Evolutionary conservation across 2,888 invertebrate species (phyloP).

Genomic region (Phortica okadai): DNA sequence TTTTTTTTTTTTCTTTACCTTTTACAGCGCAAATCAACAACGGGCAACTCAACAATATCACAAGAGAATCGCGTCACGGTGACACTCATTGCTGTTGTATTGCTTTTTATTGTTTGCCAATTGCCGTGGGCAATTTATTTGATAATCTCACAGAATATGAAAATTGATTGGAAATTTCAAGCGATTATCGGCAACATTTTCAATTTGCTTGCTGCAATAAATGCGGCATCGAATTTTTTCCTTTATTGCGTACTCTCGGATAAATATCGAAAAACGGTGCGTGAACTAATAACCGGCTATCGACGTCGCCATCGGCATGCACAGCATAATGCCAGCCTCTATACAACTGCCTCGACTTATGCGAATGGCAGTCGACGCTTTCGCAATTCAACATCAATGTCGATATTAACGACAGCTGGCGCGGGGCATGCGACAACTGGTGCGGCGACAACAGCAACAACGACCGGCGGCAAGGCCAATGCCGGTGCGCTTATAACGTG

Average conservation of each 20-base stretch:
- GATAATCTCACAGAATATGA: slow-evolving; percentile 63
- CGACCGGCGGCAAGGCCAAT: not conserved
- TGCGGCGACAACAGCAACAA: not conserved
- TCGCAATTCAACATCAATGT: slow-evolving; percentile 43
- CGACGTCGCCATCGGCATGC: slow-evolving; percentile 65
- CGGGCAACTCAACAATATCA: slow-evolving; percentile 75
- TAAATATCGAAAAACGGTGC: slow-evolving; percentile 82
- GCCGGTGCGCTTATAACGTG: not conserved
- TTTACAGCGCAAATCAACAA: slow-evolving; percentile 72
- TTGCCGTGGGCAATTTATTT: slow-evolving; percentile 82
- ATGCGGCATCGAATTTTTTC: slow-evolving; percentile 87
- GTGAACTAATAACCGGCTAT: slow-evolving; percentile 73
- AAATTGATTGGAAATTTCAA: slow-evolving; percentile 59
- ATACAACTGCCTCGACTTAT: slow-evolving; percentile 56
- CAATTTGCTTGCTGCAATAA: slow-evolving; percentile 83
- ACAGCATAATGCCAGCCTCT: slow-evolving; percentile 68
- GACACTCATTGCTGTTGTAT: slow-evolving; percentile 85
- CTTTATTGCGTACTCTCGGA: slow-evolving; percentile 87
- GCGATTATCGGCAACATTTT: slow-evolving; percentile 83
- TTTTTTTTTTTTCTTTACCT: not conserved
- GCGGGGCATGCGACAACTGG: slow-evolving; percentile 50
- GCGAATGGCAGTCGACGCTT: slow-evolving; percentile 65
- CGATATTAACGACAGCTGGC: slow-evolving; percentile 21
- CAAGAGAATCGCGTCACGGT: slow-evolving; percentile 86
- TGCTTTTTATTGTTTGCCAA: slow-evolving; percentile 86